Base-by-base conservation (phyloP, 2,113 vertebrate species). In the Pterophyllum scalare region DNA sequence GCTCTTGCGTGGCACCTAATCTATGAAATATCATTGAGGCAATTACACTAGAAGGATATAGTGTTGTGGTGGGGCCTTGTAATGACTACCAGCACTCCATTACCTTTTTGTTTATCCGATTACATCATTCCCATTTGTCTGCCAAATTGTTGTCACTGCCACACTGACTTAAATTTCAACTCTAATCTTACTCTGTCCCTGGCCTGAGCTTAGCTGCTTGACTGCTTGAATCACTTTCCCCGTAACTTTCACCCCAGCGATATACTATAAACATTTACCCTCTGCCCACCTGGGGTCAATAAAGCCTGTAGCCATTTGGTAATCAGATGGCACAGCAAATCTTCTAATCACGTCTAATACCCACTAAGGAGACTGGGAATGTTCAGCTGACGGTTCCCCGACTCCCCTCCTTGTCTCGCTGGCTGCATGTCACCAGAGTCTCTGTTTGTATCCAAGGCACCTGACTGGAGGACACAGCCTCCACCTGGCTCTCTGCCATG, bases 211-310 rank as follows among this genome's bases (percentile, higher is more conserved):
- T 82, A 54, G 57, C 82, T 77, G 72, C 87, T 89, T 88, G 86
- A 91, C 81, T 79, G 77, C 84, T 89, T 84, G 65, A 88, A 85
- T 85, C 77, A 67, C 75, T 83, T 70, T 76, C 22, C 81, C 84
- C 35, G 22, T 86, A 31, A 72, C 64, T 88, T 87, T 93, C 86
- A 86, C 70, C 54, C 77, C 5, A 88, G 83, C 84, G 7, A 65
- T 57, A 19, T 35, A 87, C 86, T 76, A 61, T 93, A 93, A 94
- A 93, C 89, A 93, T 94, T 94, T 90, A 91, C 85, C 90, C 86
- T 82, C 52, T 79, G 74, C 70, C 82, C 93, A 93, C 90, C 91
- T 95, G 94, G 92, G 91, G 94, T 93, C 94, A 94, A 95, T 95
- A 93, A 93, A 81, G 65, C 65, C 81, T 77, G 77, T 80, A 88